Percentiles rank a stretch among this genome's conserved stretches.
Conservation (phyloP, 92 coral and sea anemone genomes). For the Siderastrea radians region DNA sequence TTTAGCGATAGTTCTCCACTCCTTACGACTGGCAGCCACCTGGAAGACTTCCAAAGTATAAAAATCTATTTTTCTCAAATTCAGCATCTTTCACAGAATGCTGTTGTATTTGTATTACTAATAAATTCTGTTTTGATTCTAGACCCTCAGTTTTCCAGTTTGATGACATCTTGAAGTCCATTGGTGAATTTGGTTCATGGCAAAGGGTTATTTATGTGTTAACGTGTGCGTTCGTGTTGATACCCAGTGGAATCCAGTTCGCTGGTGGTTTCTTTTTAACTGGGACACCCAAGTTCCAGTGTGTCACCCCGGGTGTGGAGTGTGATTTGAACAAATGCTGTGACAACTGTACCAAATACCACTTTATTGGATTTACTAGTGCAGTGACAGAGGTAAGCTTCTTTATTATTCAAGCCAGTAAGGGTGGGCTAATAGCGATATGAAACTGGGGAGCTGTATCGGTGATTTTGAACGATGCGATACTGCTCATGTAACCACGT, state of each 20-base stretch:
- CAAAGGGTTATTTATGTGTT: slow-evolving; percentile 57
- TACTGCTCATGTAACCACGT: too few species aligned
- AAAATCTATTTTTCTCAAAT: too few species aligned
- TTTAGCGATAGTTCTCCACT: too few species aligned
- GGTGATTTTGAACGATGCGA: too few species aligned
- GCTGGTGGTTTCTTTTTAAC: slow-evolving; percentile 73
- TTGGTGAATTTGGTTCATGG: slow-evolving; percentile 80
- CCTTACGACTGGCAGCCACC: too few species aligned
- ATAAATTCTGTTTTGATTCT: neutral
- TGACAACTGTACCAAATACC: slow-evolving; percentile 66
- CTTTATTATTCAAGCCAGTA: neutral
- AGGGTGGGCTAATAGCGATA: too few species aligned
- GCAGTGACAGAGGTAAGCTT: slow-evolving; percentile 73
- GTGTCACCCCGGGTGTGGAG: slow-evolving; percentile 21
- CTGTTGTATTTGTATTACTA: too few species aligned
- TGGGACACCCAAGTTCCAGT: slow-evolving; percentile 68
- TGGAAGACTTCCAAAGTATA: too few species aligned
- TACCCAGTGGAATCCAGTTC: slow-evolving; percentile 73
- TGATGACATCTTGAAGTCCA: slow-evolving; percentile 71
- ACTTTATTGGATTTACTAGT: slow-evolving; percentile 64
- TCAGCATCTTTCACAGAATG: too few species aligned
- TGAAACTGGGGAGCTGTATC: too few species aligned
- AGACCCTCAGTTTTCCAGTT: slow-evolving; percentile 29
- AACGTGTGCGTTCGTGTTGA: slow-evolving; percentile 57
- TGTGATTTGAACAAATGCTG: slow-evolving; percentile 75